Evolutionary conservation across 2,113 vertebrate genomes (phyloP), one percentile per base, ranked within the genome.

Genomic region (Gnathonemus longibarbis): DNA sequence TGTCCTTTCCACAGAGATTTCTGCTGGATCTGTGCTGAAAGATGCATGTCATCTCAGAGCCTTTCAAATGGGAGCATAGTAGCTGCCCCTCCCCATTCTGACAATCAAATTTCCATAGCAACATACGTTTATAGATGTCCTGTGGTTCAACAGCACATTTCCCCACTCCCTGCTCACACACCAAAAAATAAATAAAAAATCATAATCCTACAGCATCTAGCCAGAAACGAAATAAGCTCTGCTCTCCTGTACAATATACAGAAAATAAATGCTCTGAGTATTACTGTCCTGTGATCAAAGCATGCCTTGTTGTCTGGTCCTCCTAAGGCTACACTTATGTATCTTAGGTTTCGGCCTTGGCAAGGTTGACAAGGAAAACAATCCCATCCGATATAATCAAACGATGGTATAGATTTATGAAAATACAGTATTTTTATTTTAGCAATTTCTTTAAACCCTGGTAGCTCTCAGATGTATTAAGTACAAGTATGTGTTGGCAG

Each of bases 251-350:
- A 80, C 74, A 80, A 80, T 17, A 80, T 80, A 42, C 15, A 19
- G 35, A 42, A 77, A 42, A 17, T 80, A 80, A 80, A 80, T 80
- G 74, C 35, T 80, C 9, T 15, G 11, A 74, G 27, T 35, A 31
- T 74, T 74, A 74, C n/a, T 74, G 66, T 74, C 15, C 74, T 80
- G 35, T 80, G 74, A 80, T 80, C 74, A 80, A 80, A 80, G 74
- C 74, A 17, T 80, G 74, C 74, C 74, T 80, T 80, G 66, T 74
- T 74, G 35, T 39, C 74, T 42, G 74, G 5, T 42, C 2, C 74
- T 80, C 35, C 74, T 42, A 19, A 80, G 35, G 74, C 35, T 80
- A 39, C 5, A 2, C 15, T 39, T 42, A 39, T 21, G 74, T 19
- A 42, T 80, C 74, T 80, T 80, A 80, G 17, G 35, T 42, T 80